These are phyloP conservation scores for Latrodectus elegans DNA, from an alignment of 2,888 invertebrate genomes.

Conservation along the genomic window DNA sequence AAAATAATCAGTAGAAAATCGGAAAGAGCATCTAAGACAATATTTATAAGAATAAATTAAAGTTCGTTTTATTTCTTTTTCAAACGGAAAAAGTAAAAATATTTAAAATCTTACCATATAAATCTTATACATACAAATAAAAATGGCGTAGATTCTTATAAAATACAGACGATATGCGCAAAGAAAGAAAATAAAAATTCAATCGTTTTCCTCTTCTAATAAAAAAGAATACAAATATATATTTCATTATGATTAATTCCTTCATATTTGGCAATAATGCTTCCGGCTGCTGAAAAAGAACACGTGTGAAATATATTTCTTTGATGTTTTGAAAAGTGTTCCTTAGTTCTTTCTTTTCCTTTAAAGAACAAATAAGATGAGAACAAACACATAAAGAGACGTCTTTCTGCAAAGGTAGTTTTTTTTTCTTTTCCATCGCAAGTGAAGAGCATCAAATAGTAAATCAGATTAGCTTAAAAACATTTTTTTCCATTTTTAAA, in stretches of 20 bases:
- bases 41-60: too few species aligned
- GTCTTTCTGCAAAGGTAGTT: neutral
- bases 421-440: constrained; percentile 7
- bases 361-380: neutral
- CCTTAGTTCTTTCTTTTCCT: neutral
- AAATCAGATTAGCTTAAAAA: constrained; percentile 39
- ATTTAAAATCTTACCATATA: neutral
- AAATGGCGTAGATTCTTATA: neutral
- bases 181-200: neutral
- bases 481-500: neutral
- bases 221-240: neutral
- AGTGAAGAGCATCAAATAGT: constrained; percentile 26
- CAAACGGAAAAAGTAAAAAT: neutral
- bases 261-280: neutral
- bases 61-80: too few species aligned
- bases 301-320: constrained; percentile 17
- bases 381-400: neutral
- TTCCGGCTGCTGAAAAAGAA: neutral
- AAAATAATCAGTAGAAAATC: neutral
- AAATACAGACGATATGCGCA: neutral
- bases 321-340: constrained; percentile 5
- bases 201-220: neutral
- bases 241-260: neutral
- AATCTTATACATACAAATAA: neutral
- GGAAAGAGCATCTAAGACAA: too few species aligned